phyloP scores from a whole-genome alignment of 2,888 invertebrate genomes.

The Rhodophaea formosa region DNA sequence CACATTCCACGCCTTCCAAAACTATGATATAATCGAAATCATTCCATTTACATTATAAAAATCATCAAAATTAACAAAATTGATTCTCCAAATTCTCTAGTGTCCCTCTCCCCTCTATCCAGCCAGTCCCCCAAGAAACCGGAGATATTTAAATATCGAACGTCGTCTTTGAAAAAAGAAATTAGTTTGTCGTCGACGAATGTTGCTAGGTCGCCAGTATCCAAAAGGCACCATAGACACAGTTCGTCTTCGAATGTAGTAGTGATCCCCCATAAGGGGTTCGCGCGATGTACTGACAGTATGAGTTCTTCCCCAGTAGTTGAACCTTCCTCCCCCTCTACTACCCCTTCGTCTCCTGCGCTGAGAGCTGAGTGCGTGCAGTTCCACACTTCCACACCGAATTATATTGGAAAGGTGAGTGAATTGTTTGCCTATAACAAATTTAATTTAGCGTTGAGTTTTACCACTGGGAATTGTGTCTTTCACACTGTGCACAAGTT shows the following conservation, averaged over 20 bases:
- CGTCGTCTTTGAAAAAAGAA: slow-evolving; percentile 10
- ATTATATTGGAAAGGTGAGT: slow-evolving; percentile 58
- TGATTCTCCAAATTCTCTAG: slow-evolving; percentile 8
- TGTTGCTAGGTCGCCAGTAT: slow-evolving; percentile 12
- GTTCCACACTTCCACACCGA: slow-evolving; percentile 70
- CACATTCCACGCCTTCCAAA: slow-evolving; percentile 16
- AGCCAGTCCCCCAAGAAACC: neutral
- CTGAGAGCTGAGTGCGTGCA: slow-evolving; percentile 52
- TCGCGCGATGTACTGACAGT: slow-evolving; percentile 23
- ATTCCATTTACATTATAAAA: slow-evolving; percentile 19
- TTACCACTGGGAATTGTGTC: too few species aligned
- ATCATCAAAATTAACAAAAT: slow-evolving; percentile 7
- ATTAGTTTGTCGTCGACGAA: slow-evolving; percentile 11
- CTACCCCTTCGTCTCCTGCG: slow-evolving; percentile 70
- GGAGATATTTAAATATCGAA: slow-evolving; percentile 9
- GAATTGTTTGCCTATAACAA: too few species aligned
- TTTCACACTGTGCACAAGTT: too few species aligned
- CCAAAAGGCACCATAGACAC: slow-evolving; percentile 4
- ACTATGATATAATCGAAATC: slow-evolving; percentile 2
- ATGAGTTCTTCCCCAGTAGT: slow-evolving; percentile 79
- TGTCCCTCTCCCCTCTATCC: slow-evolving; percentile 9
- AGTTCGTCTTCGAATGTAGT: slow-evolving; percentile 12
- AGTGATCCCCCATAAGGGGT: slow-evolving; percentile 5
- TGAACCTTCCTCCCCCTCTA: slow-evolving; percentile 68
- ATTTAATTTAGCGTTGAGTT: too few species aligned